Evolutionary conservation across 2,888 invertebrate genomes (phyloP), one percentile per base, ranked within the genome.

Genomic region (Brassicogethes aeneus): DNA sequence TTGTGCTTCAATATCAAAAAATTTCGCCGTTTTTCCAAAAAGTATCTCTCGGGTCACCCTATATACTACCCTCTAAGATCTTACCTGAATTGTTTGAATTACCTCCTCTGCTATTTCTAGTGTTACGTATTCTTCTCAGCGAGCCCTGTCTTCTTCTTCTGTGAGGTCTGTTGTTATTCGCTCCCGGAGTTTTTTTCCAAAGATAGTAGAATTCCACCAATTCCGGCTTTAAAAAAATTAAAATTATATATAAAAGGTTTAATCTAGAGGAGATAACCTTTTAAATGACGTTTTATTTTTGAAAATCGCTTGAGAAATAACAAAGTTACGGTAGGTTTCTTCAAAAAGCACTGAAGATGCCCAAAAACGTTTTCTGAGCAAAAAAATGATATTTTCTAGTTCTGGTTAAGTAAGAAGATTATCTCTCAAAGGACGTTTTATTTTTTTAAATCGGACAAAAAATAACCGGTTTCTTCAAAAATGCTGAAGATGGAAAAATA

Each of bases 121-220:
- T 90, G 60, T 89, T 89, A 51, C 91, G 79, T 52, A 91, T 91
- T 59, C 93, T 77, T 53, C 92, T 77, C 56, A 93, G 71, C 37
- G 91, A 90, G 55, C 86, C 86, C 66, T 88, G 90, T 39, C 92
- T 75, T 50, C 93, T 76, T 63, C 95, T 77, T 51, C 95, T 77
- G 64, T 95, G 94, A 16, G 95, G 95, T 54, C 96, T 80, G 69
- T 94, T 94, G 66, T 91, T 93, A 68, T 92, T 91, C 47, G 97
- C 97, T 59, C 93, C 93, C 14, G 96, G 93, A 30, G 96, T 95
- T 74, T 97, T 99, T 75, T 99, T 99, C 99, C 99, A 99, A 63
- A 95, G 76, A 72, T 99, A 99, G 72, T 99, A 99, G 73, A 92
- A 99, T 69, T 96, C 95, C 40, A 99, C 95, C 61, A 99, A 72